phyloP scores from a whole-genome alignment of 1,140 invertebrate species.

The Saccostrea cuccullata region DNA sequence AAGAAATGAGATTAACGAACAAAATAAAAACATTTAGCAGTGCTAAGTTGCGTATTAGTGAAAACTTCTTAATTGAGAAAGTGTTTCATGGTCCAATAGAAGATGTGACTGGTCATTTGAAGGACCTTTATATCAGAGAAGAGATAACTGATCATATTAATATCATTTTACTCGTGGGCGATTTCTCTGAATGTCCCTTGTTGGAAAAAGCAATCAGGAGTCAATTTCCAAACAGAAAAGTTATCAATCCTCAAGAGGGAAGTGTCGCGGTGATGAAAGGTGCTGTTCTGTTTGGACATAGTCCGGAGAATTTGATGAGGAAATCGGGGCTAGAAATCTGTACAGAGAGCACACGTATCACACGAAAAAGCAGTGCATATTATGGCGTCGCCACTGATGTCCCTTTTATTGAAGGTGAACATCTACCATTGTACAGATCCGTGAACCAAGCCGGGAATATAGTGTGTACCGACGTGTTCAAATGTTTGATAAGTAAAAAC shows the following conservation, averaged over 20 bases:
- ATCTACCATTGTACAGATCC: background rate
- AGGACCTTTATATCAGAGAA: background rate
- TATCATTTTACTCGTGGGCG: slow-evolving; percentile 29
- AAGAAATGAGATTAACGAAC: background rate
- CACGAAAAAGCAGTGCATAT: background rate
- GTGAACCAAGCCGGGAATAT: background rate
- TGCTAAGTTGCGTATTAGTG: background rate
- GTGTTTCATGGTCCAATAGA: background rate
- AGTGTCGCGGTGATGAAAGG: slow-evolving; percentile 33
- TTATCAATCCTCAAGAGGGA: slow-evolving; percentile 32
- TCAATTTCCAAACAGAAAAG: background rate
- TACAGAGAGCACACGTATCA: background rate
- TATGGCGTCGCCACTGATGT: background rate
- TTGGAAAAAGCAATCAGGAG: background rate
- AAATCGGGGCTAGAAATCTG: background rate
- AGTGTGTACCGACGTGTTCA: background rate
- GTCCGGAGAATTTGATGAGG: background rate
- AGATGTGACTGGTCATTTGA: background rate
- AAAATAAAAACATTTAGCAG: background rate
- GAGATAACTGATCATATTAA: background rate
- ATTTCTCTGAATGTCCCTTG: slow-evolving; percentile 19
- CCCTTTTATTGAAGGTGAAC: slow-evolving; percentile 1
- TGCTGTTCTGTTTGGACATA: slow-evolving; percentile 42
- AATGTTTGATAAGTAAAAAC: background rate
- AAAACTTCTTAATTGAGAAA: background rate